Base-by-base conservation (phyloP, 2,888 invertebrate genomes). In the Diplazon laetatorius region DNA sequence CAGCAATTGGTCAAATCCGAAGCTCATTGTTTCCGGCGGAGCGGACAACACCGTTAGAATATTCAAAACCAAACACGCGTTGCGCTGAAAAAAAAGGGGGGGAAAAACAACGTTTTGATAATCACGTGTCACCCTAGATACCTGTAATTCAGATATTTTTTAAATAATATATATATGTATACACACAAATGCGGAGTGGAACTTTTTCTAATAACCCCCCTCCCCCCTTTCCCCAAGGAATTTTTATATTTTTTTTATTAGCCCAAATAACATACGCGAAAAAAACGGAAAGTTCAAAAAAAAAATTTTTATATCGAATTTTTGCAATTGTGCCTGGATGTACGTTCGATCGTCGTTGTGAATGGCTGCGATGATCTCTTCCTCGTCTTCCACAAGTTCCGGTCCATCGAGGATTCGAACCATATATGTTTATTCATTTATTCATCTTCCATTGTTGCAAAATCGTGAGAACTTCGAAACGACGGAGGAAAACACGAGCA, bases 41-140 rank as follows among this genome's bases (percentile, higher is more conserved):
- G 95, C 96, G 39, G 99, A 99, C 91, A 98, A 98, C 91, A 95
- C 97, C 50, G 93, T 99, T 65, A 95, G 98, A 91, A 95, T 97
- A 90, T 98, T 95, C 89, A 96, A 95, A 89, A 93, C 95, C 0
- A 94, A 93, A 84, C 91, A 93, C 83, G 91, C 89, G 71, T 86
- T 84, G 22, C 73, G 73, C 71, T 87, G 80, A 86, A 74, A 63
- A 37, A 30, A n/a, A n/a, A n/a, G n/a, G n/a, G n/a, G n/a, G n/a
- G n/a, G n/a, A n/a, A n/a, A n/a, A n/a, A n/a, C n/a, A n/a, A n/a
- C n/a, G n/a, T n/a, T n/a, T 30, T 30, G 30, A 5, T 6, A 2
- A 30, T 5, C 30, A 5, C 6, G 18, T 50, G 22, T 30, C 57
- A 2, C 12, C 52, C 48, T 74, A 60, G 69, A 70, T 66, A 71